A percentile compares a stretch with the other conserved stretches of the same genome.
phyloP scores from a whole-genome alignment of 2,888 invertebrate species.

The Linnaemya vulpina region DNA sequence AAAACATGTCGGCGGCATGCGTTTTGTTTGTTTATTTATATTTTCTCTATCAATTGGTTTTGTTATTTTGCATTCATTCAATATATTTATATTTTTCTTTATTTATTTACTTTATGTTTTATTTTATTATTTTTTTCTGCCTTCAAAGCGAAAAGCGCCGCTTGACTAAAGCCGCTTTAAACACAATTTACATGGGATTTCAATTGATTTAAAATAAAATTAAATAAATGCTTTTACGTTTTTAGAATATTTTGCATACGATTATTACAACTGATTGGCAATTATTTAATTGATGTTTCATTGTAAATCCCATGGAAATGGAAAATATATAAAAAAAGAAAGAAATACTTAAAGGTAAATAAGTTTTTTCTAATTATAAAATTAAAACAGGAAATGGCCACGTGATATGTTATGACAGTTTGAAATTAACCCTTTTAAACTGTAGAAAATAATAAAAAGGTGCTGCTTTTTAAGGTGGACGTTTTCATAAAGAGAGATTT shows the following conservation, averaged over 20 bases:
- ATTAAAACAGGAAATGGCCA: conserved; percentile 15
- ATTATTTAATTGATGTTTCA: conserved; percentile 26
- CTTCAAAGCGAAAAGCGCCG: conserved; percentile 46
- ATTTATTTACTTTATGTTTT: background rate
- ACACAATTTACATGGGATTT: conserved; percentile 12
- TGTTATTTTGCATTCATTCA: conserved; percentile 54
- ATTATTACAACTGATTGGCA: conserved; percentile 38
- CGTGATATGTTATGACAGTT: background rate
- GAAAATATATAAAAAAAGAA: background rate
- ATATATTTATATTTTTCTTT: conserved; percentile 11
- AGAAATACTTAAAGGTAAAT: background rate
- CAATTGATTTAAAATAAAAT: conserved; percentile 36
- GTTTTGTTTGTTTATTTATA: background rate
- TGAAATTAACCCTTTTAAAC: background rate
- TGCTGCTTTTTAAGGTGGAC: background rate
- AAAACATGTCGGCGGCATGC: conserved; percentile 17
- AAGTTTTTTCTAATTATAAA: background rate
- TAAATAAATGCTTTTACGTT: conserved; percentile 47
- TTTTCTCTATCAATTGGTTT: conserved; percentile 35
- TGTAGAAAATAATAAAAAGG: background rate
- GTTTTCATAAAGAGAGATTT: no score
- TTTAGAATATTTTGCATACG: conserved; percentile 58
- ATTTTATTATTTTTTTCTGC: conserved; percentile 1
- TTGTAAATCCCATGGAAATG: conserved; percentile 6
- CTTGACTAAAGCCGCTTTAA: conserved; percentile 5